Conservation (phyloP, 2,113 vertebrate genomes). For the Stomatorhinus ivindoensis region DNA sequence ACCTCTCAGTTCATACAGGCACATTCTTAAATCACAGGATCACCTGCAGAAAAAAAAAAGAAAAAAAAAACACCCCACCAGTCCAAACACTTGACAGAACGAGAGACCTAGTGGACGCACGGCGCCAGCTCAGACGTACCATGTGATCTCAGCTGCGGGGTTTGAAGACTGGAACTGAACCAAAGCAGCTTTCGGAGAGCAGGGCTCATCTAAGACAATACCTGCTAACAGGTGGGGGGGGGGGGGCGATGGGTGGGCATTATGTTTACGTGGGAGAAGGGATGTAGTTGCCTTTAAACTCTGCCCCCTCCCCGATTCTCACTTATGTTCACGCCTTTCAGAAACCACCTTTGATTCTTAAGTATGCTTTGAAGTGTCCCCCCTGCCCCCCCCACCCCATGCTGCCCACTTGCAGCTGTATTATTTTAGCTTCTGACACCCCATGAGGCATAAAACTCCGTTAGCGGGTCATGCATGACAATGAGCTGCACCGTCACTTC, state of each 20-base stretch:
- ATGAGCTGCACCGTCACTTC: conserved; percentile 13
- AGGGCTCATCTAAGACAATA: neutral
- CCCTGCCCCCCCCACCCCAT: conserved; percentile 20
- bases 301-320: neutral
- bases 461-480: conserved; percentile 43
- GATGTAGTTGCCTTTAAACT: neutral
- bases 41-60: neutral
- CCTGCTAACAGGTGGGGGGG: neutral
- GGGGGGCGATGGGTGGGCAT: neutral
- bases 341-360: conserved; percentile 25
- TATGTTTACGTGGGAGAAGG: neutral
- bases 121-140: neutral
- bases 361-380: conserved; percentile 61
- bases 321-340: neutral
- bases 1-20: neutral
- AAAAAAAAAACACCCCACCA: neutral
- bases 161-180: neutral
- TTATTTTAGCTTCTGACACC: conserved; percentile 64
- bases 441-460: conserved; percentile 49
- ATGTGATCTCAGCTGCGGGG: neutral
- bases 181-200: neutral
- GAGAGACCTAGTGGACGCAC: neutral
- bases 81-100: neutral
- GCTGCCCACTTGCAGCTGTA: conserved; percentile 51
- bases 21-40: neutral